Percentiles rank a stretch among this genome's conserved stretches.
Conservation (phyloP, 2,797 vertebrate genomes). For the Morelia viridis region DNA sequence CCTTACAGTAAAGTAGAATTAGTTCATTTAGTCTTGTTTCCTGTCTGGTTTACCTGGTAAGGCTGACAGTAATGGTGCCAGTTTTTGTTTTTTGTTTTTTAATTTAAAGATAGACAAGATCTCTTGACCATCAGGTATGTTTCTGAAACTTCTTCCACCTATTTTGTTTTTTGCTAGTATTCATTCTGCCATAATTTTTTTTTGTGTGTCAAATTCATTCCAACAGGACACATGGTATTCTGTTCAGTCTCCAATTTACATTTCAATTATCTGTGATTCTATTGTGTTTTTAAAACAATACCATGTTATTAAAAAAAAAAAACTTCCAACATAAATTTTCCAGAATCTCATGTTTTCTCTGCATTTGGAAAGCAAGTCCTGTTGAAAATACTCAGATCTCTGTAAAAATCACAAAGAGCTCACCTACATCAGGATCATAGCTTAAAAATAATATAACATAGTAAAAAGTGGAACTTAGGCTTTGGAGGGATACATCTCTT, state of each 20-base stretch:
- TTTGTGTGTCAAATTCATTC: neutral
- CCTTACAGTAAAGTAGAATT: too few relatives aligned
- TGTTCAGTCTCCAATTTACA: neutral
- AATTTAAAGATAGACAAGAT: neutral
- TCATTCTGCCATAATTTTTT: neutral
- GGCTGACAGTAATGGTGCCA: neutral
- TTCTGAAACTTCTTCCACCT: neutral
- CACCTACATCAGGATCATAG: neutral
- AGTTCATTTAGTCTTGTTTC: too few relatives aligned
- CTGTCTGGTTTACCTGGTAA: too few relatives aligned
- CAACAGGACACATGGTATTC: neutral
- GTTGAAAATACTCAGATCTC: neutral
- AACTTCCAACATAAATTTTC: neutral
- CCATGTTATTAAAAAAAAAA: neutral
- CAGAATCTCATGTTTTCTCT: neutral
- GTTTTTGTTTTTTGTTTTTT: neutral
- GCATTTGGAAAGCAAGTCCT: neutral
- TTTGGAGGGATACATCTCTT: neutral
- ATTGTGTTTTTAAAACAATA: neutral
- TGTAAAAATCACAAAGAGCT: neutral
- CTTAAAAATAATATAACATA: neutral
- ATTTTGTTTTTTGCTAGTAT: neutral
- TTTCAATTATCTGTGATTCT: neutral
- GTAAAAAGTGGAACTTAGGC: neutral
- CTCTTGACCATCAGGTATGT: neutral